Evolutionary conservation across 2,113 vertebrate species (phyloP), one percentile per base, ranked within the genome.

Genomic region (Carlito syrichta): DNA sequence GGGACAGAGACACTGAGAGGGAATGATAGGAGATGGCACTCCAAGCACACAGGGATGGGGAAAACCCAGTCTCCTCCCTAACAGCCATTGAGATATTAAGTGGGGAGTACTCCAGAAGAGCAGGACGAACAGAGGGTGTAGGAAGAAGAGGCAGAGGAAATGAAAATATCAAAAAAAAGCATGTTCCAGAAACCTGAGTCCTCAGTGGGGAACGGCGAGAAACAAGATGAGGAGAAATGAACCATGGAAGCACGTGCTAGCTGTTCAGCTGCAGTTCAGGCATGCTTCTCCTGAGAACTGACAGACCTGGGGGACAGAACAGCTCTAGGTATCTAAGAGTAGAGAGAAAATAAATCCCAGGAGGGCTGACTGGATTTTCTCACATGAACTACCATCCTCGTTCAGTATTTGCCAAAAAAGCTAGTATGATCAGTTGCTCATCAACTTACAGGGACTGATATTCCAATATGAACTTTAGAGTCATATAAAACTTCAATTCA

Each of bases 231-330:
- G 91, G 2, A 86, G 56, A 88, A 68, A 10, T n/a, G 23, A 83
- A 54, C 30, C 19, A 16, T 7, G 27, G 50, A 56, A 84, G 19
- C 23, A 20, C 30, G 13, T 38, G 40, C 11, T 60, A 45, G 32
- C 17, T 8, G 6, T 17, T 2, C 0, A 73, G 19, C 17, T 66
- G 45, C 27, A 12, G 11, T 48, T 74, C 16, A 69, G 54, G 9
- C 23, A 63, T 88, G 63, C 19, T 25, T 85, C 52, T 68, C 77
- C 45, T 43, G 54, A 91, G n/a, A 32, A 10, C 7, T 10, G 13
- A n/a, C 6, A 50, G n/a, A 45, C 2, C 2, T 5, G 22, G 25
- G 3, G 1, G 10, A 16, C 5, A 63, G 23, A 60, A 58, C 17
- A 38, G 27, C 45, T 54, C 11, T 6, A 2, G 10, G 2, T 71